Evolutionary conservation across 92 coral and sea anemone genomes (phyloP).

Genomic region (Nematostella vectensis): DNA sequence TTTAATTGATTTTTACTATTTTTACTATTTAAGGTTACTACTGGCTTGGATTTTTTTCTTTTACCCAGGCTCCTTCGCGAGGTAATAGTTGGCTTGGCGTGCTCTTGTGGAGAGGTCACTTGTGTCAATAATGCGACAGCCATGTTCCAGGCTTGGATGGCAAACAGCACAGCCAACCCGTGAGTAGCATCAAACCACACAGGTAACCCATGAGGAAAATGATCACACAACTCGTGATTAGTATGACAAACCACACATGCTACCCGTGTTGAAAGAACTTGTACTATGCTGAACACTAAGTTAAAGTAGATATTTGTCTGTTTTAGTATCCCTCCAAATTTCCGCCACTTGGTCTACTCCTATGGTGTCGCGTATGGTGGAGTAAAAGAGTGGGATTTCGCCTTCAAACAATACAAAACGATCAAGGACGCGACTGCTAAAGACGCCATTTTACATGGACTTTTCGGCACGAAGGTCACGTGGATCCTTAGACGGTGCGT

Average conservation of each 20-base stretch:
- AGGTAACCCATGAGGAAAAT: too few relatives aligned
- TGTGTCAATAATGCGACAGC: slow-evolving; percentile 47
- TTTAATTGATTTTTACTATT: too few relatives aligned
- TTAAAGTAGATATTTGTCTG: too few relatives aligned
- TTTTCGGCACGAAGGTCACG: slow-evolving; percentile 44
- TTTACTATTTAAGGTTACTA: too few relatives aligned
- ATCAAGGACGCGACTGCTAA: slow-evolving; percentile 39
- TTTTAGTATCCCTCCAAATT: slow-evolving; percentile 61
- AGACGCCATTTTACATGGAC: slow-evolving; percentile 32
- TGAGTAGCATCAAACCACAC: too few relatives aligned
- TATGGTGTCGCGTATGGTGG: slow-evolving; percentile 64
- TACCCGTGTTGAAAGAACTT: too few relatives aligned
- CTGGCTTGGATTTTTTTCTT: too few relatives aligned
- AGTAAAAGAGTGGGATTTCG: slow-evolving; percentile 71
- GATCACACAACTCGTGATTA: too few relatives aligned
- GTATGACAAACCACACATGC: too few relatives aligned
- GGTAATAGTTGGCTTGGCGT: slow-evolving; percentile 25
- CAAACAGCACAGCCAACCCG: slow-evolving; percentile 18
- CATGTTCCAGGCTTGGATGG: slow-evolving; percentile 50
- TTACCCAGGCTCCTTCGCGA: slow-evolving; percentile 34
- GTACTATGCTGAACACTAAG: too few relatives aligned
- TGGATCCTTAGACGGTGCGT: slow-evolving; percentile 48
- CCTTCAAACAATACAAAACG: slow-evolving; percentile 42
- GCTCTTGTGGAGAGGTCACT: slow-evolving; percentile 34
- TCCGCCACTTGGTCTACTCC: slow-evolving; percentile 53